These are phyloP conservation scores for Panthera tigris DNA, from an alignment of 2,113 vertebrate species.

Conservation along the genomic window DNA sequence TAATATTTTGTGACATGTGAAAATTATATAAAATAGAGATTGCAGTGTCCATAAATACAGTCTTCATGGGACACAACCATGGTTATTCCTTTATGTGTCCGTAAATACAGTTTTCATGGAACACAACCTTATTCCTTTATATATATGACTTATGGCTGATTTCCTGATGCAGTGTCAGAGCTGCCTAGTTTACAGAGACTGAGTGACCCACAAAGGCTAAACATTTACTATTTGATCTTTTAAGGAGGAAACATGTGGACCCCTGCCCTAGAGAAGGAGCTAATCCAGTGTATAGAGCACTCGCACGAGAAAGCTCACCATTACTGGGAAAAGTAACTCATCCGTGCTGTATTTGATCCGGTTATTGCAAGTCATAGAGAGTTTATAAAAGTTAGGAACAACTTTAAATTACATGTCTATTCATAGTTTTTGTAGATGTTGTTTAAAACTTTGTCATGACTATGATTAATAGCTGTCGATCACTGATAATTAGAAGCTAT, in stretches of 20 bases:
- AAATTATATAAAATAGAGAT: slow-evolving; percentile 68
- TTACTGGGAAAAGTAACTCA: neutral
- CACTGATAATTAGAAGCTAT: slow-evolving; percentile 39
- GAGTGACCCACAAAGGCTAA: neutral
- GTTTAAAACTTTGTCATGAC: neutral
- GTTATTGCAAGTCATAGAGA: slow-evolving; percentile 14
- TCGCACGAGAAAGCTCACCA: neutral
- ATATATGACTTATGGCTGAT: neutral
- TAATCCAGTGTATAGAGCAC: neutral
- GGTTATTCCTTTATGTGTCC: slow-evolving; percentile 7
- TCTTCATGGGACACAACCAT: slow-evolving; percentile 18
- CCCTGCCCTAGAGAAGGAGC: neutral
- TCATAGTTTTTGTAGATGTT: neutral
- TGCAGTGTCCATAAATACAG: slow-evolving; percentile 46
- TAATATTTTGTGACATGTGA: slow-evolving; percentile 53
- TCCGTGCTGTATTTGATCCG: neutral
- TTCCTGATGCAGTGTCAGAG: slow-evolving; percentile 1
- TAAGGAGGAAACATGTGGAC: neutral
- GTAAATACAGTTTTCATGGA: neutral
- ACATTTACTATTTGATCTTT: slow-evolving; percentile 1
- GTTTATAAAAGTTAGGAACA: slow-evolving; percentile 30
- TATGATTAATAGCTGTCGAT: neutral
- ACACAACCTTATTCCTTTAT: slow-evolving; percentile 11
- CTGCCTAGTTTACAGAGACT: neutral
- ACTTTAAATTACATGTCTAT: neutral